These are phyloP conservation scores for Melieria omissa DNA, from an alignment of 2,888 invertebrate species.

Conservation along the genomic window DNA sequence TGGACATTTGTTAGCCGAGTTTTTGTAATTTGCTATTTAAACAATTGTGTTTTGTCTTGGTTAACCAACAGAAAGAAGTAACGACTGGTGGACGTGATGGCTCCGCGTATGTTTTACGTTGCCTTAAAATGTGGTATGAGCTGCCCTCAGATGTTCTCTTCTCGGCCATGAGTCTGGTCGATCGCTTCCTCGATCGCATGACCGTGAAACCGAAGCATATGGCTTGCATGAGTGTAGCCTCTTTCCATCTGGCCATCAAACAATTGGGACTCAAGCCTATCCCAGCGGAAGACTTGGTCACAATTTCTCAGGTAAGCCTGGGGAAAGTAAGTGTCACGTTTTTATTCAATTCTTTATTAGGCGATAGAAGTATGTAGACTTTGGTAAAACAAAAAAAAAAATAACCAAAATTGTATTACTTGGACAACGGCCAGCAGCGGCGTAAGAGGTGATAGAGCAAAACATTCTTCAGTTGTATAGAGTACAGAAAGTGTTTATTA, in stretches of 20 bases:
- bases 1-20: background rate
- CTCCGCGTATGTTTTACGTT: constrained; percentile 83
- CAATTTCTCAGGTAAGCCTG: constrained; percentile 66
- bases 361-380: background rate
- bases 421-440: background rate
- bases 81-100: constrained; percentile 81
- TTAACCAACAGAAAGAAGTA: constrained; percentile 71
- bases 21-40: background rate
- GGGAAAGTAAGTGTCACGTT: background rate
- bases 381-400: background rate
- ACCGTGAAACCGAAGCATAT: constrained; percentile 85
- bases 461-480: too few relatives aligned
- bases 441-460: too few relatives aligned
- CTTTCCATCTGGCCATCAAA: constrained; percentile 84
- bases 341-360: background rate
- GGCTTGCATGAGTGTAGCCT: constrained; percentile 87
- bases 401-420: background rate
- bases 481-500: too few relatives aligned
- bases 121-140: constrained; percentile 87
- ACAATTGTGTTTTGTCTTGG: background rate
- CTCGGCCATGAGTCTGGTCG: constrained; percentile 81
- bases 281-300: constrained; percentile 76
- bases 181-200: constrained; percentile 85
- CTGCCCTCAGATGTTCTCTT: constrained; percentile 82
- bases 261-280: constrained; percentile 72